phyloP scores from a whole-genome alignment of 2,888 invertebrate species.

The Pandemis corylana region DNA sequence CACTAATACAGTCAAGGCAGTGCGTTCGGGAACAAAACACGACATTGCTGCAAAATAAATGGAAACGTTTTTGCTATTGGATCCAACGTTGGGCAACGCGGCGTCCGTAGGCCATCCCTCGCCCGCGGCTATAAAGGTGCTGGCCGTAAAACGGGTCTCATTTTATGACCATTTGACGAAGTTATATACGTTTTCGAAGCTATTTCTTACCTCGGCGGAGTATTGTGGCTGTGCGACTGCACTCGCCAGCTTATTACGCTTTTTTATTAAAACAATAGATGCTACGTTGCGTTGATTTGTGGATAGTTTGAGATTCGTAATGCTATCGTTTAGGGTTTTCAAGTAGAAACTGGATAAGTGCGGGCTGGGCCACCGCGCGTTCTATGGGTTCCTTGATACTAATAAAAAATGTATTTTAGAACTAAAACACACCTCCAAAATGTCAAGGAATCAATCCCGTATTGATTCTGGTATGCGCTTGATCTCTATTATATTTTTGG shows the following conservation, averaged over 20 bases:
- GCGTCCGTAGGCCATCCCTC: conserved; percentile 73
- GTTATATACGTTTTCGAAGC: conserved; percentile 80
- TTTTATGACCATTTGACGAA: conserved; percentile 83
- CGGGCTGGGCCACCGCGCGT: too few species aligned
- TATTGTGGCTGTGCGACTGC: conserved; percentile 19
- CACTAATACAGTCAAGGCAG: conserved; percentile 12
- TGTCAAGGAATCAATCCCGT: too few species aligned
- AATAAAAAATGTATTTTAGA: too few species aligned
- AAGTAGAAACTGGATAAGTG: background rate
- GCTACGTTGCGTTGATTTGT: conserved; percentile 7
- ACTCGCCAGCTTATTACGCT: conserved; percentile 11
- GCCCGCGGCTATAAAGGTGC: conserved; percentile 79
- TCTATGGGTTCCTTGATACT: too few species aligned
- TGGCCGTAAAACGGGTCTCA: conserved; percentile 80
- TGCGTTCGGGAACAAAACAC: conserved; percentile 17
- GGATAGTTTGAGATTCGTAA: conserved; percentile 1
- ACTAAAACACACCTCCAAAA: too few species aligned
- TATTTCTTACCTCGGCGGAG: conserved; percentile 72
- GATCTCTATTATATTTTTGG: too few species aligned
- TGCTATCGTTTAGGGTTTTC: background rate
- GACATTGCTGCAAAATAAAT: conserved; percentile 30
- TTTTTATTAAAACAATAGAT: conserved; percentile 29
- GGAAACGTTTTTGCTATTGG: conserved; percentile 47
- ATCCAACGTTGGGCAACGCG: conserved; percentile 57
- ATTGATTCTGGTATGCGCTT: too few species aligned